Conservation (phyloP, 2,888 invertebrate species). For the Acrobeloides nanus region DNA sequence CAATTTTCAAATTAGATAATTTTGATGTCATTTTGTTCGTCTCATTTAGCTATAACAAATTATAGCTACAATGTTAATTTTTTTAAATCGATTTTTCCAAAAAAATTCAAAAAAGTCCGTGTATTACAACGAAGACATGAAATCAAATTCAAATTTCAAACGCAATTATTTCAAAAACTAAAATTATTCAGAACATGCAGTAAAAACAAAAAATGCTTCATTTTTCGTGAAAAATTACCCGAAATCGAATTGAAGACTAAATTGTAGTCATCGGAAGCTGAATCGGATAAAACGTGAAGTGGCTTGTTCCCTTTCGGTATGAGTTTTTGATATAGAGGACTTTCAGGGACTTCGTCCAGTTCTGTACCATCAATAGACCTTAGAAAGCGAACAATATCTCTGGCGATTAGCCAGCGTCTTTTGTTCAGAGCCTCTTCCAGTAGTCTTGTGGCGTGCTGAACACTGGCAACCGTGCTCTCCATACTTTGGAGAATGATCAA, state of each 20-base stretch:
- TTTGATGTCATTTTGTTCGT: too few relatives aligned
- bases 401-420: slow-evolving; percentile 82
- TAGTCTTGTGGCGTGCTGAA: slow-evolving; percentile 77
- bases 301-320: slow-evolving; percentile 14
- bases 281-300: slow-evolving; percentile 14
- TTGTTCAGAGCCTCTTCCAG: slow-evolving; percentile 84
- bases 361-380: slow-evolving; percentile 89
- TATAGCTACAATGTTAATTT: too few relatives aligned
- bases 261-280: slow-evolving; percentile 14
- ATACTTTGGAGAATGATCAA: slow-evolving; percentile 90
- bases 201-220: too few relatives aligned
- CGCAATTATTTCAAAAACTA: too few relatives aligned
- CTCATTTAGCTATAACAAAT: too few relatives aligned
- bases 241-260: slow-evolving; percentile 19
- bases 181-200: too few relatives aligned
- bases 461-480: slow-evolving; percentile 75
- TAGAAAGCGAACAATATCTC: slow-evolving; percentile 87
- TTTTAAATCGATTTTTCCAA: too few relatives aligned
- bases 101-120: too few relatives aligned
- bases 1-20: too few relatives aligned
- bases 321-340: slow-evolving; percentile 21
- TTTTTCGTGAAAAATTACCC: slow-evolving; percentile 6
- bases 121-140: too few relatives aligned
- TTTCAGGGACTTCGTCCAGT: slow-evolving; percentile 62
- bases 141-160: too few relatives aligned